phyloP scores from a whole-genome alignment of 2,888 invertebrate species.

The Meganola albula region DNA sequence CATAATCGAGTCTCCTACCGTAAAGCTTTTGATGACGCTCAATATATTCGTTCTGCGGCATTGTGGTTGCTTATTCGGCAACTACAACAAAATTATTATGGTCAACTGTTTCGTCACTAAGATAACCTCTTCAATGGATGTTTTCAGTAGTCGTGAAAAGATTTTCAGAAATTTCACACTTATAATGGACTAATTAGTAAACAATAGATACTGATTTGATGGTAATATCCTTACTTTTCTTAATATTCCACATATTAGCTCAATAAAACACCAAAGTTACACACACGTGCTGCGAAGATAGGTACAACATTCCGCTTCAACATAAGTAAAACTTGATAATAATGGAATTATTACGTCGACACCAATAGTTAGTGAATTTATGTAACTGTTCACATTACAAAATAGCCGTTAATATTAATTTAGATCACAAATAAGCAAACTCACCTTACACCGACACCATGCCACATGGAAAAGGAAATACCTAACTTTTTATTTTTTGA shows the following conservation, averaged over 20 bases:
- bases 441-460: constrained; percentile 76
- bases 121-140: constrained; percentile 19
- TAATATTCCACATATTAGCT: constrained; percentile 12
- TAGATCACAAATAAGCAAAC: constrained; percentile 43
- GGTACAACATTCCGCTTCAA: too few species aligned
- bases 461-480: constrained; percentile 70
- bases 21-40: constrained; percentile 97
- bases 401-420: constrained; percentile 32
- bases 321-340: too few species aligned
- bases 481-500: too few species aligned
- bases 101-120: constrained; percentile 31
- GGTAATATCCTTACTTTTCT: constrained; percentile 3
- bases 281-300: constrained; percentile 23
- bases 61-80: constrained; percentile 78
- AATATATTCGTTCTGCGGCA: constrained; percentile 99
- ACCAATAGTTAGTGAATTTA: too few species aligned
- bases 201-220: too few species aligned
- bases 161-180: too few species aligned
- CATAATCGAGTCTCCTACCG: constrained; percentile 97
- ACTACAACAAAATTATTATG: constrained; percentile 72
- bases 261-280: constrained; percentile 11
- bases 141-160: too few species aligned
- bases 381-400: too few species aligned
- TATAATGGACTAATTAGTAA: too few species aligned
- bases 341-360: too few species aligned